Evolutionary conservation across 2,888 invertebrate genomes (phyloP), one percentile per base, ranked within the genome.

Genomic region (Mactromeris polynyma): DNA sequence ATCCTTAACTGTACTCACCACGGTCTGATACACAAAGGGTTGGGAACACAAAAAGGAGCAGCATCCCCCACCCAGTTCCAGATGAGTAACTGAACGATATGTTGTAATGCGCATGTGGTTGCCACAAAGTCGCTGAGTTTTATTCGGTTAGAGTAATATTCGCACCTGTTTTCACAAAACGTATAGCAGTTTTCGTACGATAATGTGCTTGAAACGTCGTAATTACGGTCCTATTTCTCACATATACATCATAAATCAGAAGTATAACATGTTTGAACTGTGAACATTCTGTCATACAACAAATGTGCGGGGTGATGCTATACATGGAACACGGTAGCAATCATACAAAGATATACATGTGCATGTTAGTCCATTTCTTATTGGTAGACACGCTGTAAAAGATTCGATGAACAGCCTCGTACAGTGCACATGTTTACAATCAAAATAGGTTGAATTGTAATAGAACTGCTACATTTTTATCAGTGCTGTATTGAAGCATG

Each of bases 131-230:
- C 33, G 36, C 26, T 73, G 19, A 73, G 36, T 73, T 36, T 33
- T 73, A 36, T 73, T 14, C 33, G 36, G 33, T 33, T 17, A 33
- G 36, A 26, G 73, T 21, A 33, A 2, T 36, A 73, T 19, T 36
- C 73, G 14, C 73, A 73, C 73, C 73, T 73, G 73, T 73, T 73
- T 36, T 33, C 36, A 73, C 19, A 36, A 36, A 33, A 73, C 17
- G 33, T 73, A 36, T 73, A 19, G 26, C 73, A 19, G 73, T 73
- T 73, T 73, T 73, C 14, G 14, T 73, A 19, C 36, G 36, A 33
- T 73, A 36, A 73, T 19, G 73, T 73, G 36, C 73, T 73, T 73
- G 73, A 73, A 73, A 73, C 33, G 36, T 73, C 73, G 36, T 73
- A 73, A 33, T 33, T 33, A 33, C 36, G 36, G 36, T 26, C 73